Base-by-base conservation (phyloP, 1,140 invertebrate species). In the Bombus waltoni region DNA sequence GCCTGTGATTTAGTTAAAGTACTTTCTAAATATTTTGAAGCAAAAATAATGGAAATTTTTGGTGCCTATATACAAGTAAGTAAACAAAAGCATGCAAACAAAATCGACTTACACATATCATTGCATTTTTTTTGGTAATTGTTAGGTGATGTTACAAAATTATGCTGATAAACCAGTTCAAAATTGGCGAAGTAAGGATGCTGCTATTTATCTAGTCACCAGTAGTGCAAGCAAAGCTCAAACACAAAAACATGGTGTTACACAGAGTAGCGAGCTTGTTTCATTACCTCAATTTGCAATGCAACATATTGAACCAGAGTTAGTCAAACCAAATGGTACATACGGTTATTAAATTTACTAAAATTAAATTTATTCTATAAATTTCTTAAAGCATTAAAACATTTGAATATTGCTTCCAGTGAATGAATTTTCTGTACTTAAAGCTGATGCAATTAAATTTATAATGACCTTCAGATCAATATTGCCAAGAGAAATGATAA, bases 1-100 rank as follows among this genome's bases (percentile, higher is more conserved):
- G 99, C 99, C 74, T 99, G 98, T 96, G 99, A 99, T 96, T 96
- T 99, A 81, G 98, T 99, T 2, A 98, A 98, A 93, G 97, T 98
- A 0, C 95, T 99, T 1, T 97, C 98, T 2, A 96, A 97, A 89
- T 97, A 98, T 92, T 99, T 99, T 95, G 99, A 99, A 95, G 97
- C 96, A 32, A 97, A 98, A 93, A 99, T 99, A 88, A 99, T 99
- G 94, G 96, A 97, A 90, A 98, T 99, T 86, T 99, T 99, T 94
- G 97, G 98, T 1, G 96, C 98, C 89, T 99, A 99, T 95, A 97
- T 99, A 68, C 96, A 97, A 84, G 95, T 96, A 90, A 57, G 62
- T 75, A 75, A 28, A 22, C 22, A 59, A 18, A 18, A 77, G 13
- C 4, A 78, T 32, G 25, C 25, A 71, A 59, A 81, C 82, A 83